phyloP scores from a whole-genome alignment of 2,797 vertebrate genomes.

The Vespertilio murinus region DNA sequence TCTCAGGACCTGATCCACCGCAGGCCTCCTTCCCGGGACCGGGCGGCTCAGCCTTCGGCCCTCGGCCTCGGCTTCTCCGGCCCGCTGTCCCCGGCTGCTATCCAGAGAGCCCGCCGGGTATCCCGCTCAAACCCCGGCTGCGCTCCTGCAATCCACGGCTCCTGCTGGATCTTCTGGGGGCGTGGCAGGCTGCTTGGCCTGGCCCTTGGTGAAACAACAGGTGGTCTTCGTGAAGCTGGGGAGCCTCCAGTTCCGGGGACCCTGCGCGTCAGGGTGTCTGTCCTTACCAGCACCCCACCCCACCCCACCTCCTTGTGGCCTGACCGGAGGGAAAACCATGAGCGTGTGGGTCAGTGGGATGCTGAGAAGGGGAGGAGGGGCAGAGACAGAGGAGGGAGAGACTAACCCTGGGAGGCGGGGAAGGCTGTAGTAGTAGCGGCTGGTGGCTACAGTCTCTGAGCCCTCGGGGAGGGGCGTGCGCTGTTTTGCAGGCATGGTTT shows the following conservation, averaged over 20 bases:
- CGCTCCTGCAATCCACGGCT: slow-evolving; percentile 21
- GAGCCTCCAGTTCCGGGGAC: not conserved
- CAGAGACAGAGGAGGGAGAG: not conserved
- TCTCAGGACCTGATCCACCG: not conserved
- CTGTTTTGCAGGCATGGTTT: not conserved
- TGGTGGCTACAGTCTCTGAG: not conserved
- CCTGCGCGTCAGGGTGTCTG: not conserved
- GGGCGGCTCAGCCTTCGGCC: not conserved
- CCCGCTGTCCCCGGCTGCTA: not conserved
- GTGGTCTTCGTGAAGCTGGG: not conserved
- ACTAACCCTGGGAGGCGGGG: not conserved
- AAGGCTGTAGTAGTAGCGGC: not conserved
- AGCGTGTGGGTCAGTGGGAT: not conserved
- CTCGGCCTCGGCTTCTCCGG: not conserved
- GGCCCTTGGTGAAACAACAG: not conserved
- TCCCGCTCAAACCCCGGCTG: slow-evolving; percentile 35
- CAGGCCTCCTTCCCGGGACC: not conserved
- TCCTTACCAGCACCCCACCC: not conserved
- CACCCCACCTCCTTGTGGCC: accelerated
- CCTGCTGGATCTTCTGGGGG: slow-evolving; percentile 11
- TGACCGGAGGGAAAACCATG: not conserved
- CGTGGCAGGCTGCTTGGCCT: not conserved
- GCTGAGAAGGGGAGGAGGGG: not conserved
- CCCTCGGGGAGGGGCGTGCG: not conserved
- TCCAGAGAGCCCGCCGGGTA: not conserved